phyloP scores from a whole-genome alignment of 2,888 invertebrate genomes.

The Psylliodes chrysocephalus region DNA sequence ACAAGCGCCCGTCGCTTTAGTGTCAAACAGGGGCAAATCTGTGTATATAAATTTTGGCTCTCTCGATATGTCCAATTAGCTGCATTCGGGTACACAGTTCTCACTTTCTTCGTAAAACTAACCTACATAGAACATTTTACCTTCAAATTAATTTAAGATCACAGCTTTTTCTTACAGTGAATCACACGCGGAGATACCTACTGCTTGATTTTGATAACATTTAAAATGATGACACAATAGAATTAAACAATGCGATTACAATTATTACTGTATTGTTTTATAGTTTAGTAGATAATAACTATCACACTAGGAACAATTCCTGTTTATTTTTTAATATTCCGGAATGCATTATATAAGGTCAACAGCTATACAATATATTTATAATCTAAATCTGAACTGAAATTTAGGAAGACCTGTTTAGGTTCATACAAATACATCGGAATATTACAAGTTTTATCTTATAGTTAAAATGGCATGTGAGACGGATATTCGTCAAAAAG shows the following conservation, averaged over 20 bases:
- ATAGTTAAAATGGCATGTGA: background rate
- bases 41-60: constrained; percentile 34
- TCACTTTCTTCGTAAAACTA: constrained; percentile 40
- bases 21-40: constrained; percentile 49
- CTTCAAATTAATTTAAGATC: constrained; percentile 46
- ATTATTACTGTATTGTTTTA: background rate
- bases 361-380: constrained; percentile 11
- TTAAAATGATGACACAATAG: constrained; percentile 31
- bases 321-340: background rate
- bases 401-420: constrained; percentile 4
- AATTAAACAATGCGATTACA: constrained; percentile 26
- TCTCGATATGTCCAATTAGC: constrained; percentile 37
- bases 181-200: constrained; percentile 41
- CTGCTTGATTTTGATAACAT: constrained; percentile 37
- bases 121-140: constrained; percentile 41
- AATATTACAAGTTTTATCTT: constrained; percentile 6
- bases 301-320: constrained; percentile 13
- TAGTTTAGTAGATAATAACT: constrained; percentile 4
- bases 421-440: constrained; percentile 9
- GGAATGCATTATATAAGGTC: constrained; percentile 4
- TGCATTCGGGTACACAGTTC: constrained; percentile 37
- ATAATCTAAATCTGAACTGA: constrained; percentile 14
- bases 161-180: constrained; percentile 43
- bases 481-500: constrained; percentile 10
- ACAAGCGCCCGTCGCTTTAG: constrained; percentile 49